These are phyloP conservation scores for Pipistrellus kuhlii DNA, from an alignment of 2,797 vertebrate genomes.

Conservation along the genomic window DNA sequence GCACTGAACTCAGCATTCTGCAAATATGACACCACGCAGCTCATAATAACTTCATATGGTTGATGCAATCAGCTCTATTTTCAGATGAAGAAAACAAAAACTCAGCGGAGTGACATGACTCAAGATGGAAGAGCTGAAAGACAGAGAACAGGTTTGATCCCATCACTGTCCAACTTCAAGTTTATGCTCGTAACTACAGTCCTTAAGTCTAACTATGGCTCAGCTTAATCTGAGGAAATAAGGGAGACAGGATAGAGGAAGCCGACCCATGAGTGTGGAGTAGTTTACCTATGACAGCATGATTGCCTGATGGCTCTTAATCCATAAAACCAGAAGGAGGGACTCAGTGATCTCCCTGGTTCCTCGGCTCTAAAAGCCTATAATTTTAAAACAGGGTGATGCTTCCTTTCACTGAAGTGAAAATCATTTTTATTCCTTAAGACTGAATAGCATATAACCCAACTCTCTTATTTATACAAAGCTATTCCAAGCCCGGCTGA, in stretches of 20 bases:
- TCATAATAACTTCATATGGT: neutral
- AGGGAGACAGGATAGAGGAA: neutral
- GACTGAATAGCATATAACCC: conserved; percentile 66
- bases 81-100: neutral
- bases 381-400: conserved; percentile 68
- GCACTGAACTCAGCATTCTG: neutral
- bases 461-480: conserved; percentile 72
- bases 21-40: neutral
- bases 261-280: neutral
- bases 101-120: neutral
- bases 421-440: conserved; percentile 73
- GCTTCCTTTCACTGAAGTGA: conserved; percentile 69
- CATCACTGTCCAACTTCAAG: neutral
- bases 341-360: conserved; percentile 29
- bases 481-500: conserved; percentile 51
- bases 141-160: neutral
- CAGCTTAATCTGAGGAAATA: neutral
- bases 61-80: neutral
- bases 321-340: conserved; percentile 70
- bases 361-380: conserved; percentile 54
- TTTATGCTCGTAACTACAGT: neutral
- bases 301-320: conserved; percentile 62
- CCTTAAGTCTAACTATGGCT: conserved; percentile 30
- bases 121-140: neutral
- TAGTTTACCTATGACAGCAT: conserved; percentile 51